Conservation (phyloP, 2,113 vertebrate species). For the Oceanodroma tethys region DNA sequence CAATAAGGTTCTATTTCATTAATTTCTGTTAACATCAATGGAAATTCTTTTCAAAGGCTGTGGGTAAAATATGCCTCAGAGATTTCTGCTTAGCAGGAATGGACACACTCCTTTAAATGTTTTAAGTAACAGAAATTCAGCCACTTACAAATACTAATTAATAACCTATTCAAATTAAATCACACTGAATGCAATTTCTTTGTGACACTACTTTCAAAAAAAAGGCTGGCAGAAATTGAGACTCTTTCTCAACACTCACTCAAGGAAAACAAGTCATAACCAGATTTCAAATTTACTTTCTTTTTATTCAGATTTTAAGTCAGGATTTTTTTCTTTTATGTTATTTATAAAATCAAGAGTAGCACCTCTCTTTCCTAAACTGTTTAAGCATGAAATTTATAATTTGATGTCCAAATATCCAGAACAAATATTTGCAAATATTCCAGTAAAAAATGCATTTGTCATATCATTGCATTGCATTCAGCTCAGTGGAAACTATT, state of each 20-base stretch:
- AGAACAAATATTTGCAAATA: background rate
- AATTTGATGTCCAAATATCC: background rate
- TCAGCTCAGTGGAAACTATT: background rate
- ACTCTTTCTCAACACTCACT: background rate
- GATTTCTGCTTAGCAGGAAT: background rate
- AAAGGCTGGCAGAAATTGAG: background rate
- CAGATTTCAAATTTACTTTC: background rate
- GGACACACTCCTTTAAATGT: background rate
- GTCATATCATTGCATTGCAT: background rate
- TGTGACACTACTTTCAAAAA: background rate
- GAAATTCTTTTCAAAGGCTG: background rate
- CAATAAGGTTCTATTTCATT: background rate
- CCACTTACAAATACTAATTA: background rate
- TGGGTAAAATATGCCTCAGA: background rate
- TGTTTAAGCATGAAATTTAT: background rate
- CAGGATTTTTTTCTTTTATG: background rate
- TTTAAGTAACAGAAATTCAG: background rate
- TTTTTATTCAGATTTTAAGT: background rate
- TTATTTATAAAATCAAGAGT: background rate
- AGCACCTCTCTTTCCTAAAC: background rate
- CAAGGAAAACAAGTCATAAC: background rate
- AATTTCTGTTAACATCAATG: background rate
- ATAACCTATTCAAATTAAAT: background rate
- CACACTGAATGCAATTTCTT: background rate
- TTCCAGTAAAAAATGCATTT: background rate